phyloP scores from a whole-genome alignment of 2,113 vertebrate genomes.

The Bombycilla garrulus region DNA sequence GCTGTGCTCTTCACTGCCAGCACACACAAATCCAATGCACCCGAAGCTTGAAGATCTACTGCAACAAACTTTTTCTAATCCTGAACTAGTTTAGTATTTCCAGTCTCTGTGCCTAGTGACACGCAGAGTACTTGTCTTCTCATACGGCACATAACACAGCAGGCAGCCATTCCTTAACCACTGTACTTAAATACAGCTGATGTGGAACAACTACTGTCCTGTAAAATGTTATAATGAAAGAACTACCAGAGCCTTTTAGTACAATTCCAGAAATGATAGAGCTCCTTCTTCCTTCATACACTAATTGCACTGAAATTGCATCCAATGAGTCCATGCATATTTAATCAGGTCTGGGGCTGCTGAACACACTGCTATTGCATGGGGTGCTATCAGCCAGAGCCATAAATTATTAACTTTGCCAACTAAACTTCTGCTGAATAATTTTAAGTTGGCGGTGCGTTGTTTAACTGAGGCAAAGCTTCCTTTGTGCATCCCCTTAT shows the following conservation, averaged over 20 bases:
- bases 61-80: background rate
- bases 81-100: background rate
- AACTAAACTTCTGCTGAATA: constrained; percentile 50
- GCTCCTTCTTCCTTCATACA: constrained; percentile 16
- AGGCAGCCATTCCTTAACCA: background rate
- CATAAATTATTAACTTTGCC: constrained; percentile 62
- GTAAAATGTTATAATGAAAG: background rate
- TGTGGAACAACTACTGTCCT: background rate
- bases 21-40: rapidly evolving
- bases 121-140: background rate
- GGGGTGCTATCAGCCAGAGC: constrained; percentile 36
- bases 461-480: constrained; percentile 19
- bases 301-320: constrained; percentile 66
- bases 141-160: background rate
- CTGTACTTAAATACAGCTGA: constrained; percentile 7
- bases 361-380: constrained; percentile 8
- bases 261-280: constrained; percentile 14
- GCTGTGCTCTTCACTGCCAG: background rate
- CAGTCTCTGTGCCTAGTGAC: background rate
- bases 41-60: background rate
- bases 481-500: constrained; percentile 9
- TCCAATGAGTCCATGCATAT: constrained; percentile 55
- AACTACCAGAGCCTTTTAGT: background rate
- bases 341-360: constrained; percentile 52
- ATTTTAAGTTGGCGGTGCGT: background rate